Evolutionary conservation across 2,797 vertebrate species (phyloP), one percentile per base, ranked within the genome.

Genomic region (Rhabdomys pumilio): DNA sequence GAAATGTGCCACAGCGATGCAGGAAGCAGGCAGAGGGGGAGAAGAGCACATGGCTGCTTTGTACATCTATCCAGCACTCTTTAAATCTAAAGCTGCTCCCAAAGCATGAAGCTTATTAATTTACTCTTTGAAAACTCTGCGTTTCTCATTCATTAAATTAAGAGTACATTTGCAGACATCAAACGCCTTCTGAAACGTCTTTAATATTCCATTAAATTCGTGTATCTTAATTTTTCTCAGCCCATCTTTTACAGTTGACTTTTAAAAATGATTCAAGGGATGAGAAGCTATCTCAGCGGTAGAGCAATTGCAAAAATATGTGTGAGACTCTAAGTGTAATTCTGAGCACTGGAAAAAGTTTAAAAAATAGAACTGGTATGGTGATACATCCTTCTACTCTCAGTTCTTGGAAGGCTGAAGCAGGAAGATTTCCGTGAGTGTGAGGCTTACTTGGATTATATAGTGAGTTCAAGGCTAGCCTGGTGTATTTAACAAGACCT

Each of bases 121-220:
- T 75, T 83, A 59, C 34, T 89, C 79, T 84, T 89, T 77, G 61
- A 24, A 53, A 77, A 84, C 34, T 67, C 38, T 50, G 38, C 15
- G n/a, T 73, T 91, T 83, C 72, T 69, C 44, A 53, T 41, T 79
- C 26, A 84, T 65, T 44, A 77, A 83, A 79, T 50, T 69, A n/a
- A 77, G 19, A 84, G 53, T 67, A n/a, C 61, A 84, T 53, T 84
- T 84, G 59, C 17, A n/a, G 20, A 61, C 41, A 93, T 41, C 55
- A 89, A 84, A 77, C 3, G 47, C 55, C 86, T 55, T 82, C 87
- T 50, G 19, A 41, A 89, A 50, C n/a, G 50, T 69, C 75, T 81
- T 76, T 67, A 38, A 77, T 76, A 69, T 69, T 92, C 55, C 19
- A 89, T 69, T 69, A 75, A 82, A 95, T 65, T 38, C 13, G 61